Percentiles rank a stretch among this genome's conserved stretches.
These are phyloP conservation scores for Arenaria interpres DNA, from an alignment of 2,113 vertebrate species.

Conservation along the genomic window DNA sequence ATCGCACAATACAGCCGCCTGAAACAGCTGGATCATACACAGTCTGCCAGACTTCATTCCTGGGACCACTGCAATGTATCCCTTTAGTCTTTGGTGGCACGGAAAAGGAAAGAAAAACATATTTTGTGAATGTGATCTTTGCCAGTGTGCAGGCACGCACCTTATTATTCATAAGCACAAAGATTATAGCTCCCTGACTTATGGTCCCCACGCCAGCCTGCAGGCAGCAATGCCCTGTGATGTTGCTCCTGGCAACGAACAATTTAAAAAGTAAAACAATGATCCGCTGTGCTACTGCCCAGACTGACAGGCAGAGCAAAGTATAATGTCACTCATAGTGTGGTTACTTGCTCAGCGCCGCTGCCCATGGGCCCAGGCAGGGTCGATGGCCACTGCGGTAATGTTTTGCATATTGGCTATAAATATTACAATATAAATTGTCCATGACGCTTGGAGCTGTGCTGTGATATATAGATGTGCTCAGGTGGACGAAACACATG, in stretches of 20 bases:
- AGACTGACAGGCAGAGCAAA: neutral
- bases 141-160: neutral
- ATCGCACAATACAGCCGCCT: neutral
- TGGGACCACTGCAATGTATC: neutral
- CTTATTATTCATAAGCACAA: neutral
- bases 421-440: neutral
- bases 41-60: neutral
- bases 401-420: neutral
- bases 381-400: rapidly evolving
- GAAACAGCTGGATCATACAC: neutral
- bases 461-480: neutral
- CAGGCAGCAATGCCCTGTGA: neutral
- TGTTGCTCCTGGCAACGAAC: neutral
- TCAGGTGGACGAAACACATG: neutral
- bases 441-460: neutral
- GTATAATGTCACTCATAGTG: neutral
- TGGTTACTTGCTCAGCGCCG: neutral
- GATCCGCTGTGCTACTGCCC: neutral
- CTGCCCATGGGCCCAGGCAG: neutral
- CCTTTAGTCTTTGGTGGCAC: neutral
- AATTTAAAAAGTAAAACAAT: neutral
- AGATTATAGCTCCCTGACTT: neutral
- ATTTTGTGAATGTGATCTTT: neutral
- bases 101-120: neutral
- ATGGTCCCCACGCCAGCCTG: neutral